Evolutionary conservation across 2,113 vertebrate species (phyloP).

Genomic region (Cisticola juncidis): DNA sequence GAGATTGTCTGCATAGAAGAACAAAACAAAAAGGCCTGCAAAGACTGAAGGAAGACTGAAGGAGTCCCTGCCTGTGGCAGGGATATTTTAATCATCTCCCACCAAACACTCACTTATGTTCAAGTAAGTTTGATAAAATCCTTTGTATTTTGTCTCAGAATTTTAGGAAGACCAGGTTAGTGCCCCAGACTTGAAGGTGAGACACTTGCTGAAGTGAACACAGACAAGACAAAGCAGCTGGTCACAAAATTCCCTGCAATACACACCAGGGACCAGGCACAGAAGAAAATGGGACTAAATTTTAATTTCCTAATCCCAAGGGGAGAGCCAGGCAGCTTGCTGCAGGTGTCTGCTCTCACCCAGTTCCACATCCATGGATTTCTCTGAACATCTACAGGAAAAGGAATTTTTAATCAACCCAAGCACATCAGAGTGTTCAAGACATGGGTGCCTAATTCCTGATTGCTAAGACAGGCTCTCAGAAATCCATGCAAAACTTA

Average conservation of each 20-base stretch:
- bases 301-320: no score
- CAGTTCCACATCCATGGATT: not conserved
- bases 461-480: not conserved
- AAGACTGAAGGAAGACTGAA: not conserved
- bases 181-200: not conserved
- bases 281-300: not conserved
- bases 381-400: not conserved
- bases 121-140: not conserved
- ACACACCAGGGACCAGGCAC: not conserved
- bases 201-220: not conserved
- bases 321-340: not conserved
- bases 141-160: not conserved
- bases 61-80: not conserved
- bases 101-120: not conserved
- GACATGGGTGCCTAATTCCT: accelerated
- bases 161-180: not conserved
- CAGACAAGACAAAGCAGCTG: accelerated
- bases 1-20: not conserved
- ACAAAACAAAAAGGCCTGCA: not conserved
- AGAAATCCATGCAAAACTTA: not conserved
- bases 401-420: not conserved
- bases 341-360: not conserved
- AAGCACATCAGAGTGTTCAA: not conserved
- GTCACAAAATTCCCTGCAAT: not conserved
- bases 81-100: not conserved